Conservation (phyloP, 2,888 invertebrate genomes). For the Glomeris marginata region DNA sequence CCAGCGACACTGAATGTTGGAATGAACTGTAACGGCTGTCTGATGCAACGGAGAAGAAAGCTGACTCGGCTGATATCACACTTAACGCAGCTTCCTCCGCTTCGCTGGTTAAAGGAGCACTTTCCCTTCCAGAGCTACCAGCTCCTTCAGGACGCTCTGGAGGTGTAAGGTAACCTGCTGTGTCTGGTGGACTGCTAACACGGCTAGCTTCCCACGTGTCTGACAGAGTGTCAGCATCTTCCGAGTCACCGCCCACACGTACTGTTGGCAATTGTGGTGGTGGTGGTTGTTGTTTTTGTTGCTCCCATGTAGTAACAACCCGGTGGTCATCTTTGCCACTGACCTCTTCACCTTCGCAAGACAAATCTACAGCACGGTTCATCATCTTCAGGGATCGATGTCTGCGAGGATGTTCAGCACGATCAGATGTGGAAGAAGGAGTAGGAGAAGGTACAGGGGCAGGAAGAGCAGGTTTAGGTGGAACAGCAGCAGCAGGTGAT, state of each 20-base stretch:
- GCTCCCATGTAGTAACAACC: background rate
- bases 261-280: constrained; percentile 6
- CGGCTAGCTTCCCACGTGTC: constrained; percentile 6
- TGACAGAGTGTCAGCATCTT: too few species aligned
- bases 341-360: constrained; percentile 7
- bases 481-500: too few species aligned
- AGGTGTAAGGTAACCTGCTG: constrained; percentile 8
- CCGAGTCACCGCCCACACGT: background rate
- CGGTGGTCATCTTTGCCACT: constrained; percentile 2
- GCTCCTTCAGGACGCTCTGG: constrained; percentile 6
- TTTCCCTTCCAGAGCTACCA: constrained; percentile 22
- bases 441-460: too few species aligned
- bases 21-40: constrained; percentile 16
- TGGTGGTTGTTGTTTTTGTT: constrained; percentile 1
- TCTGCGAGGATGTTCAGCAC: constrained; percentile 32
- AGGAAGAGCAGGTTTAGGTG: too few species aligned
- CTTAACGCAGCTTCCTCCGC: constrained; percentile 23
- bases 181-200: constrained; percentile 5
- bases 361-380: background rate
- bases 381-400: constrained; percentile 29
- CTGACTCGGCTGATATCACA: constrained; percentile 18
- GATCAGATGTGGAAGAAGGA: too few species aligned
- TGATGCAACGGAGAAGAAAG: constrained; percentile 19
- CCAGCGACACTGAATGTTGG: constrained; percentile 15
- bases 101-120: constrained; percentile 24